Percentiles rank a stretch among this genome's conserved stretches.
phyloP scores from a whole-genome alignment of 2,888 invertebrate species.

The Dasypogon diadema region DNA sequence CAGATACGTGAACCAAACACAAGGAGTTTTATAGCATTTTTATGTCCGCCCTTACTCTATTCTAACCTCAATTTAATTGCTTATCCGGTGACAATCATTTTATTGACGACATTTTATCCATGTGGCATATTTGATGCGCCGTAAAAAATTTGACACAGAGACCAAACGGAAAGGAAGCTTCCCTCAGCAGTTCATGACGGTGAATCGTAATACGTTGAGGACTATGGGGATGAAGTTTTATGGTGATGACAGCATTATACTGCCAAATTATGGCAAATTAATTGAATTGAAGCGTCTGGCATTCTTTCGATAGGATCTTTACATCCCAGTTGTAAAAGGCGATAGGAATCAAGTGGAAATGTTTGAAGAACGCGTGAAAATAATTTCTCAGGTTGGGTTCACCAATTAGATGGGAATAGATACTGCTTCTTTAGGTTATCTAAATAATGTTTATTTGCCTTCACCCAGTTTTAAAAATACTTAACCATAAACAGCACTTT shows the following conservation, averaged over 20 bases:
- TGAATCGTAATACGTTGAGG: conserved; percentile 40
- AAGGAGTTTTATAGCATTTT: conserved; percentile 65
- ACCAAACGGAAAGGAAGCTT: conserved; percentile 16
- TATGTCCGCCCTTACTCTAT: conserved; percentile 67
- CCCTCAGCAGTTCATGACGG: conserved; percentile 4
- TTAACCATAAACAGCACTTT: no score
- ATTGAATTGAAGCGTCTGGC: conserved; percentile 55
- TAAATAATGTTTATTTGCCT: no score
- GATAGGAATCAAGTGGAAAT: conserved; percentile 1
- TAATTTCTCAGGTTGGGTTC: neutral
- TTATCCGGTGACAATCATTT: conserved; percentile 69
- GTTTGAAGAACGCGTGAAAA: neutral
- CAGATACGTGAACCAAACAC: conserved; percentile 21
- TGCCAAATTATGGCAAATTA: conserved; percentile 54
- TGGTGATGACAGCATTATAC: conserved; percentile 55
- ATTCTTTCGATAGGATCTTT: conserved; percentile 42
- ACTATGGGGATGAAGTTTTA: conserved; percentile 53
- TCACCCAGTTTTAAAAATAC: no score
- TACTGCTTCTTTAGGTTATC: no score
- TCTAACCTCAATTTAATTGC: conserved; percentile 69
- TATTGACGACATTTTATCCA: conserved; percentile 59
- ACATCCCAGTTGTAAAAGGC: conserved; percentile 30
- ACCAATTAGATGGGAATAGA: no score
- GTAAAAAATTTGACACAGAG: conserved; percentile 56
- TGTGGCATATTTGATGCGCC: conserved; percentile 56